Evolutionary conservation across 2,113 vertebrate species (phyloP), one percentile per base, ranked within the genome.

Genomic region (Montifringilla adamsi): DNA sequence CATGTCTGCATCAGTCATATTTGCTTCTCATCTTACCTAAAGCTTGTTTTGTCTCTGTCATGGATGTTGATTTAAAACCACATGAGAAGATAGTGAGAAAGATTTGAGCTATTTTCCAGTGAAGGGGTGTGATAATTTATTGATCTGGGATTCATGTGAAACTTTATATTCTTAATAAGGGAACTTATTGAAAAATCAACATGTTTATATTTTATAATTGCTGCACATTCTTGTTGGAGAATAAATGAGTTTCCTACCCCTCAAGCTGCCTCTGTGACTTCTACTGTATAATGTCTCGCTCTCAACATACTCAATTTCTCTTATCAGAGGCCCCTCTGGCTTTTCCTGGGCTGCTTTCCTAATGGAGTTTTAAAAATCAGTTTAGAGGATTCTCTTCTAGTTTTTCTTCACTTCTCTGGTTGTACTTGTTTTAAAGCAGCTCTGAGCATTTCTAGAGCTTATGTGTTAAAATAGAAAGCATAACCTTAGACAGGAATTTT

Each of bases 271-370:
- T 90, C 33, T 85, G 52, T 89, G n/a, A 43, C 31, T 95, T 87
- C 52, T 49, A 8, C 56, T 67, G 19, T 52, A 66, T 70, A 49
- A 87, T 55, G 31, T 56, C 35, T 63, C 6, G 0, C 81, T 56
- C 80, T 90, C 52, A 86, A 37, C 15, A 56, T 64, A 75, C 27
- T 83, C 55, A 46, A 67, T 90, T 84, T 79, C 26, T 78, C 44
- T 92, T 75, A 82, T 92, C 47, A 82, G 27, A 92, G 27, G 19
- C 4, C 70, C 89, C 89, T 95, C 53, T 89, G 91, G 91, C 84
- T 94, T 94, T 87, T 89, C 44, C 47, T 53, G 33, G n/a, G n/a
- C 49, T 64, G 35, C 23, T 87, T 73, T 89, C 44, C 41, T 89
- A 88, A 86, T 59, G 39, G 68, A 74, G 33, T 77, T 87, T 63